Evolutionary conservation across 2,797 vertebrate genomes (phyloP).

Genomic region (Podarcis lilfordi): DNA sequence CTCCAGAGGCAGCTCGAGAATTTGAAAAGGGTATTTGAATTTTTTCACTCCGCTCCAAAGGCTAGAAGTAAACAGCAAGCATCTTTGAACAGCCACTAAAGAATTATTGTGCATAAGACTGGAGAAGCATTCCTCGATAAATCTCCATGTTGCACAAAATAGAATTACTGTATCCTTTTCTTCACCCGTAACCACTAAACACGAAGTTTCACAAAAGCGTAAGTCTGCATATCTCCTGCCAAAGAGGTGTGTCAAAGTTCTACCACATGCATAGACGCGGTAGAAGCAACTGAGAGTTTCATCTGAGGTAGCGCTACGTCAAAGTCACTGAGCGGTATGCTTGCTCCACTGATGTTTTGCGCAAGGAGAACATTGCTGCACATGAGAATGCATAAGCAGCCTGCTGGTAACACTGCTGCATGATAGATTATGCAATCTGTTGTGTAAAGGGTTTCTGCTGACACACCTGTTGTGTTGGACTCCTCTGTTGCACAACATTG

Average conservation of each 20-base stretch:
- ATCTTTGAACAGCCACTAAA: not conserved
- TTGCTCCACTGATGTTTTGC: too few species aligned
- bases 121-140: not conserved
- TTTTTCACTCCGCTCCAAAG: not conserved
- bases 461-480: too few species aligned
- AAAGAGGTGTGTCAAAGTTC: not conserved
- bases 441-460: too few species aligned
- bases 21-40: not conserved
- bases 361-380: too few species aligned
- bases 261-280: too few species aligned
- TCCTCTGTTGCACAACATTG: too few species aligned
- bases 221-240: not conserved
- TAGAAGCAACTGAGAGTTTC: too few species aligned
- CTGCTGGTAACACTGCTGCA: too few species aligned
- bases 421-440: too few species aligned
- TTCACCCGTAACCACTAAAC: not conserved
- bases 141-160: not conserved
- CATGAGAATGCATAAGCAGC: too few species aligned
- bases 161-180: not conserved
- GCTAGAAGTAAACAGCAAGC: not conserved
- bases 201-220: not conserved
- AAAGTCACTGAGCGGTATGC: too few species aligned
- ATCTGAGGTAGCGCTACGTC: too few species aligned
- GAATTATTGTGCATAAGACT: not conserved
- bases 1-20: not conserved